These are phyloP conservation scores for Mystacides longicornis DNA, from an alignment of 2,888 invertebrate genomes.

Conservation along the genomic window DNA sequence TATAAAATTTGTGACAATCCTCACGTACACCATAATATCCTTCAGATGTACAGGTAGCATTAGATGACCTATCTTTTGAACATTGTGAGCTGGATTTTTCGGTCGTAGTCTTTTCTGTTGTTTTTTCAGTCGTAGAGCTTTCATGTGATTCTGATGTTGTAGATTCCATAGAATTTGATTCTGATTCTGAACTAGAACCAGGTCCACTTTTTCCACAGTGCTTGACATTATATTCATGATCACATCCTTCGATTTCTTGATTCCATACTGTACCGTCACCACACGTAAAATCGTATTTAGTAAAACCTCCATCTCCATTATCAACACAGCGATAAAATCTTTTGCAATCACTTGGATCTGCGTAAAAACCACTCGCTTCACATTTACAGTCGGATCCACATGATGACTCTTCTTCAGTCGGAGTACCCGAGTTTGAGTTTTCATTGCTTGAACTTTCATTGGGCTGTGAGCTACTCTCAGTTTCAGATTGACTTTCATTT, in stretches of 20 bases:
- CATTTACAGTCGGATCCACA: constrained; percentile 35
- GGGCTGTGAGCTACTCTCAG: background rate
- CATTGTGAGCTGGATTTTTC: constrained; percentile 3
- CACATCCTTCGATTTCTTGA: constrained; percentile 47
- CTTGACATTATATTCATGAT: constrained; percentile 52
- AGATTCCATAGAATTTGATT: background rate
- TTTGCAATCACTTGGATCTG: constrained; percentile 41
- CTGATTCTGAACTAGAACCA: background rate
- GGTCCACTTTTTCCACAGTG: constrained; percentile 32
- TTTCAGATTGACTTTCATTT: constrained; percentile 6
- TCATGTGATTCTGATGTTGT: constrained; percentile 10
- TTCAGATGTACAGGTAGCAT: constrained; percentile 15
- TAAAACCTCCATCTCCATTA: constrained; percentile 40
- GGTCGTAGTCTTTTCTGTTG: background rate
- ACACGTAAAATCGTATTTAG: constrained; percentile 50
- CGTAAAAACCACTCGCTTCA: constrained; percentile 41
- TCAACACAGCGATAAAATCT: constrained; percentile 47
- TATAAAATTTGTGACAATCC: constrained; percentile 68
- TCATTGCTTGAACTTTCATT: background rate
- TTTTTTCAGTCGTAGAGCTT: constrained; percentile 1
- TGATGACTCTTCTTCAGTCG: constrained; percentile 3
- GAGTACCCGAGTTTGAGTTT: constrained; percentile 1
- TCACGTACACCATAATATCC: constrained; percentile 63
- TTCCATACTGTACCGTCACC: constrained; percentile 56
- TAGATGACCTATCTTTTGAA: constrained; percentile 41